Percentiles rank a stretch among this genome's conserved stretches.
phyloP scores from a whole-genome alignment of 2,113 vertebrate species.

The Larimichthys crocea region DNA sequence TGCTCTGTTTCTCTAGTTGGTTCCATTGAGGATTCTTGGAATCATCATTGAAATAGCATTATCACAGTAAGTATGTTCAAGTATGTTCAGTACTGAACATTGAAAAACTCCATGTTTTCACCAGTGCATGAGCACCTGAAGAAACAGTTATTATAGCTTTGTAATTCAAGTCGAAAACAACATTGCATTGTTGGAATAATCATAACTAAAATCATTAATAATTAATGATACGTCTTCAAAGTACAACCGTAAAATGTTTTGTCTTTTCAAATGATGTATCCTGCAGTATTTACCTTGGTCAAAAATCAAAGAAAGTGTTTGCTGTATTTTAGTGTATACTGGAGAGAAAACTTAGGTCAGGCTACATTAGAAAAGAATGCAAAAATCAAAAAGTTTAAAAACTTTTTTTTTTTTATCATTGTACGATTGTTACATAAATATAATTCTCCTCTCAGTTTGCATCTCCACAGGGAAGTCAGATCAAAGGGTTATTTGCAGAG shows the following conservation, averaged over 20 bases:
- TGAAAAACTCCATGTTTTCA: no score
- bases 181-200: not conserved
- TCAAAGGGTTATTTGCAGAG: constrained; percentile 18
- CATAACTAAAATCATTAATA: not conserved
- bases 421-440: not conserved
- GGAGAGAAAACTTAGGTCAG: constrained; percentile 8
- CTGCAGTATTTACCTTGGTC: constrained; percentile 16
- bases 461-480: constrained; percentile 4
- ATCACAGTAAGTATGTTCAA: no score
- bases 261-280: not conserved
- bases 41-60: no score
- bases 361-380: not conserved
- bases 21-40: no score
- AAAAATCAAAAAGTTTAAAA: constrained; percentile 4
- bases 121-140: not conserved
- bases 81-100: no score
- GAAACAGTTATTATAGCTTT: not conserved
- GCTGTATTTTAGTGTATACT: not conserved
- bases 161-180: not conserved
- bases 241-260: not conserved
- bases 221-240: not conserved
- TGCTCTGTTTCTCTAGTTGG: no score
- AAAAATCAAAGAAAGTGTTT: constrained; percentile 1
- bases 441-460: not conserved
- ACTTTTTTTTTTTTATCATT: not conserved